Base-by-base conservation (phyloP, 2,113 vertebrate genomes). In the Ancistrus triradiatus region DNA sequence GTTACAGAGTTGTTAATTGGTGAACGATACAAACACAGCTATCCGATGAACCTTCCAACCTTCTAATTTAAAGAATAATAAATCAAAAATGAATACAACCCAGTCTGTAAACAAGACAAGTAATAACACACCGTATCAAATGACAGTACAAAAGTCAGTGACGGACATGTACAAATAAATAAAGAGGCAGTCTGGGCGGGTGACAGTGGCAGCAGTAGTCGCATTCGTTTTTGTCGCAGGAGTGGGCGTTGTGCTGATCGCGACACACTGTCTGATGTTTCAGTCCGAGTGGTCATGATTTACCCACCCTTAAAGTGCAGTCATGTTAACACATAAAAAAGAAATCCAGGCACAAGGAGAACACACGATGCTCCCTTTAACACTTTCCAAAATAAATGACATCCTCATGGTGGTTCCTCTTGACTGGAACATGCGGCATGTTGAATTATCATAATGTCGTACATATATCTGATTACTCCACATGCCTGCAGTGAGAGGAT, bases 301-400 rank as follows among this genome's bases (percentile, higher is more conserved):
- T 76, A 71, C 80, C 77, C 86, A 81, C 28, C 59, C 69, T 61
- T 91, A 91, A 87, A 91, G 90, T 92, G 89, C 90, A 87, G 91
- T 89, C 75, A 83, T 62, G 17, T 72, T 61, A 28, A 38, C 60
- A 52, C 22, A 62, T 71, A 64, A 19, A 55, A 55, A 38, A 47
- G 17, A n/a, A 73, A 56, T 80, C 79, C 77, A 86, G 84, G 82
- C 81, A 82, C 61, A 24, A 33, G 40, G 25, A 31, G 56, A 2
- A 18, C 53, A 57, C 25, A 21, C 37, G 17, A 21, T 17, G 18
- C 42, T 59, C 40, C 24, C 24, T 44, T 31, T 31, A 3, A 31
- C 3, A 31, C 27, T 3, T 31, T 7, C 27, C n/a, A n/a, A n/a
- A 31, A 7, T 3, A 31, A 3, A 31, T 3, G 27, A 4, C 27